Conservation (phyloP, 2,113 vertebrate genomes). For the Pachypanchax playfairii region DNA sequence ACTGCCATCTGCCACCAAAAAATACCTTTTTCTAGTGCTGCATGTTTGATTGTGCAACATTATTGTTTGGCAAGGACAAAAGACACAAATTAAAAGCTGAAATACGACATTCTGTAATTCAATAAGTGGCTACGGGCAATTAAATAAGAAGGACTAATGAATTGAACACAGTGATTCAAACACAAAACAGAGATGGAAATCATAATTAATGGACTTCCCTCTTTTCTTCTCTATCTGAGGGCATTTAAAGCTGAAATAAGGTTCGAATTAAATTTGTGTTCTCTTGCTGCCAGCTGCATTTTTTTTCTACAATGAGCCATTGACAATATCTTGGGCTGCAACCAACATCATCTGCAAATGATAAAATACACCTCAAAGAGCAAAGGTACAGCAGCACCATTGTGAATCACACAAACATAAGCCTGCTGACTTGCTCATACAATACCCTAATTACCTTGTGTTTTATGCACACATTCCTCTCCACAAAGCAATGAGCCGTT, state of each 20-base stretch:
- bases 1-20: constrained; percentile 3
- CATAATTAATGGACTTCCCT: constrained; percentile 46
- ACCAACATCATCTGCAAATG: constrained; percentile 54
- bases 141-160: constrained; percentile 41
- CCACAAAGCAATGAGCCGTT: constrained; percentile 39
- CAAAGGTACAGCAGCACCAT: constrained; percentile 49
- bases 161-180: constrained; percentile 38
- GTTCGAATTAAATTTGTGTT: constrained; percentile 29
- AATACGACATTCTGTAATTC: constrained; percentile 46
- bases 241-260: constrained; percentile 45
- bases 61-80: constrained; percentile 33
- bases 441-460: constrained; percentile 57
- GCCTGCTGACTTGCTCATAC: constrained; percentile 55
- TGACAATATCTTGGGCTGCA: constrained; percentile 63
- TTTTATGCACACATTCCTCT: constrained; percentile 35
- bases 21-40: constrained; percentile 14
- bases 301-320: constrained; percentile 42
- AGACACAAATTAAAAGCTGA: constrained; percentile 31
- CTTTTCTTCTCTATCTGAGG: constrained; percentile 22
- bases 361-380: constrained; percentile 59
- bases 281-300: constrained; percentile 38
- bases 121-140: constrained; percentile 60
- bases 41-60: constrained; percentile 16
- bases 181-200: constrained; percentile 51
- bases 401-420: constrained; percentile 66